phyloP scores from a whole-genome alignment of 2,797 vertebrate species.

The Arctocebus calabarensis region DNA sequence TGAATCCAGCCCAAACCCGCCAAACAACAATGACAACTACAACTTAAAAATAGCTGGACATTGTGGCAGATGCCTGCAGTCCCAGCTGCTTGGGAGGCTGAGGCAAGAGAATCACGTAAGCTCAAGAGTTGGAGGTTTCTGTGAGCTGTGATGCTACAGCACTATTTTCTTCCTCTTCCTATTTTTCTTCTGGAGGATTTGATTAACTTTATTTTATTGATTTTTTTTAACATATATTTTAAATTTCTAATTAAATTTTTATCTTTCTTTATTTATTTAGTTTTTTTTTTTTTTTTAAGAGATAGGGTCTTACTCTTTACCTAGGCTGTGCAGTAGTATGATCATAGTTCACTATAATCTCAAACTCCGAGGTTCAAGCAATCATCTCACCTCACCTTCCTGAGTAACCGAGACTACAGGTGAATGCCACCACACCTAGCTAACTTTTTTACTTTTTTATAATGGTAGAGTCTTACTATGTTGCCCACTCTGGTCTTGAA shows the following conservation, averaged over 20 bases:
- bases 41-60: too few relatives aligned
- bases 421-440: not conserved
- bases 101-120: too few relatives aligned
- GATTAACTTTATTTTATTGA: slow-evolving; percentile 2
- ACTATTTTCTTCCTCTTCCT: not conserved
- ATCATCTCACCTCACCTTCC: not conserved
- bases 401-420: not conserved
- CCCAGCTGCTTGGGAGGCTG: too few relatives aligned
- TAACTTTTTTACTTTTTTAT: not conserved
- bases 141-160: too few relatives aligned
- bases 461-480: not conserved
- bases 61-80: too few relatives aligned
- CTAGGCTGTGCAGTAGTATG: not conserved
- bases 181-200: not conserved
- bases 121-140: too few relatives aligned
- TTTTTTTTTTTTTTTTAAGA: not conserved
- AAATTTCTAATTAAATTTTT: not conserved
- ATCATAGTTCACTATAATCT: not conserved
- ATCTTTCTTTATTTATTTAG: too few relatives aligned
- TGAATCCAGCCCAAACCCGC: too few relatives aligned
- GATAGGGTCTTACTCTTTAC: not conserved
- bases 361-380: not conserved
- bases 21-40: too few relatives aligned
- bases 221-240: not conserved
- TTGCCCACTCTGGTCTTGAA: not conserved